Evolutionary conservation across 2,797 vertebrate species (phyloP).

Genomic region (Hemitrygon akajei): DNA sequence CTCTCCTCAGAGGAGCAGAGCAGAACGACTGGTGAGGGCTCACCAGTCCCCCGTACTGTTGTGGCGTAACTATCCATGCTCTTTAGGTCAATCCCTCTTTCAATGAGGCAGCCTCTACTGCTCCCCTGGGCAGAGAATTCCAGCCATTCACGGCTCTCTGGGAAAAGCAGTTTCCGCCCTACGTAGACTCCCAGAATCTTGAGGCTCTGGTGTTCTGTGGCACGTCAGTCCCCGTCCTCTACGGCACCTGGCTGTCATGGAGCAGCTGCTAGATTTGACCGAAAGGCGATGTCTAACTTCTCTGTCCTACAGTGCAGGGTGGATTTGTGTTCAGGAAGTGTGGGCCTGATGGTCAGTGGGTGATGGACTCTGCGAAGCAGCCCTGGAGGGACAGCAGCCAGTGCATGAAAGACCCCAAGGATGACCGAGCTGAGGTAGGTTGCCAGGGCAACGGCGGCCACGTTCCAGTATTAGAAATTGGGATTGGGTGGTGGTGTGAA

Average conservation of each 20-base stretch:
- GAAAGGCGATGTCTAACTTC: not conserved
- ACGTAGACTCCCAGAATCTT: too few species aligned
- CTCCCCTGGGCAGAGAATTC: too few species aligned
- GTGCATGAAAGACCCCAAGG: conserved; percentile 50
- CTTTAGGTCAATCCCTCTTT: too few species aligned
- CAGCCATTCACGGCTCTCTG: too few species aligned
- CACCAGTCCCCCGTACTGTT: too few species aligned
- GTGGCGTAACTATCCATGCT: too few species aligned
- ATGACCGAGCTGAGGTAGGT: conserved; percentile 53
- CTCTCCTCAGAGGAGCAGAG: too few species aligned
- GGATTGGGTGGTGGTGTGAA: not conserved
- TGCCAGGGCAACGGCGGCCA: too few species aligned
- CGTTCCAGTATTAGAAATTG: not conserved
- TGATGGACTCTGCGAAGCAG: conserved; percentile 50
- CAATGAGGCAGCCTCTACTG: too few species aligned
- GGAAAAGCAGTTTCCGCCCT: too few species aligned
- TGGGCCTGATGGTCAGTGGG: conserved; percentile 73
- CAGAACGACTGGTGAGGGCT: too few species aligned
- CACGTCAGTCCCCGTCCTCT: not conserved
- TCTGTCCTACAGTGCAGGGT: conserved; percentile 65
- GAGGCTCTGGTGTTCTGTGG: not conserved
- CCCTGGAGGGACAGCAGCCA: conserved; percentile 52
- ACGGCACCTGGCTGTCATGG: not conserved
- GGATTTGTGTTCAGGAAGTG: conserved; percentile 75
- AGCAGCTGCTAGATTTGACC: too few species aligned